Percentiles rank a stretch among this genome's conserved stretches.
These are phyloP conservation scores for Zhengitettix transpicula DNA, from an alignment of 2,888 invertebrate genomes.

Conservation along the genomic window DNA sequence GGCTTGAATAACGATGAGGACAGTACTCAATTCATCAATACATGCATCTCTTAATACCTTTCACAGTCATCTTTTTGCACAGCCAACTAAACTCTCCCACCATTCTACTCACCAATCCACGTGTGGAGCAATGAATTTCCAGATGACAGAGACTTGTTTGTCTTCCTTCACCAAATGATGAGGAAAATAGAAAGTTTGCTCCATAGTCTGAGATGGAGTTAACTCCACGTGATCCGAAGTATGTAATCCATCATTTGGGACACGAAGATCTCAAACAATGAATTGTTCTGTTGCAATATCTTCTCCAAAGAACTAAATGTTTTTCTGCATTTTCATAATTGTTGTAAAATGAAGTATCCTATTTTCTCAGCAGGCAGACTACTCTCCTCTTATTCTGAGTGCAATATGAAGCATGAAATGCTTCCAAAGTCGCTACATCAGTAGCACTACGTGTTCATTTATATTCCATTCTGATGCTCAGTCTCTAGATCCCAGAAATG, in stretches of 20 bases:
- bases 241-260: slow-evolving; percentile 16
- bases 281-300: slow-evolving; percentile 27
- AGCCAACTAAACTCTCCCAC: too few species aligned
- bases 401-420: neutral
- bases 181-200: neutral
- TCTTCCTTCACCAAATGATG: neutral
- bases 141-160: neutral
- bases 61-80: too few species aligned
- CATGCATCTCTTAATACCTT: too few species aligned
- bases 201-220: neutral
- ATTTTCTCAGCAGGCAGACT: neutral
- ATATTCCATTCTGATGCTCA: neutral
- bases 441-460: neutral
- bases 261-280: slow-evolving; percentile 28
- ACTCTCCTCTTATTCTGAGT: too few species aligned
- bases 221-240: neutral
- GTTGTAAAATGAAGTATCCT: neutral
- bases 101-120: too few species aligned
- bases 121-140: too few species aligned
- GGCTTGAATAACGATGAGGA: too few species aligned
- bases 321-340: neutral
- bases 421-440: neutral
- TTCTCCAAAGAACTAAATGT: slow-evolving; percentile 13
- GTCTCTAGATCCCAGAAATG: too few species aligned
- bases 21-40: too few species aligned